These are phyloP conservation scores for Oscheius myriophilus DNA, from an alignment of 2,888 invertebrate genomes.

Conservation along the genomic window DNA sequence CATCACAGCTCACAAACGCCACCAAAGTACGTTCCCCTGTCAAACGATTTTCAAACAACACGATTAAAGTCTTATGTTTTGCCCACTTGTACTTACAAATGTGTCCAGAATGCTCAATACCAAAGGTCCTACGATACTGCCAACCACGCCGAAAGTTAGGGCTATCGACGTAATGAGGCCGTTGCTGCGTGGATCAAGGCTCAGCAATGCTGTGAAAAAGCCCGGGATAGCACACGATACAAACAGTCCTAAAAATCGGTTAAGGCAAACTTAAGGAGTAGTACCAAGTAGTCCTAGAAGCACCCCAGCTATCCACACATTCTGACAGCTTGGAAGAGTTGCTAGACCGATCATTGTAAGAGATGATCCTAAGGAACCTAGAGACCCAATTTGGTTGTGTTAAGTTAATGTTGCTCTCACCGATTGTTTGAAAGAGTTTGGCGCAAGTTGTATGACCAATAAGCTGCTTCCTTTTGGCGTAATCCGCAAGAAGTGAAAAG, in stretches of 20 bases:
- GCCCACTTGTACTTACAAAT: constrained; percentile 20
- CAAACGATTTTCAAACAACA: not conserved
- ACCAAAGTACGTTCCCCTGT: not conserved
- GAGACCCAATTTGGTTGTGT: not conserved
- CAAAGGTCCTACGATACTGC: constrained; percentile 36
- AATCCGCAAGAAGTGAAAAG: constrained; percentile 35
- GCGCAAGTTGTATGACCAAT: constrained; percentile 36
- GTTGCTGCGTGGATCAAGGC: constrained; percentile 40
- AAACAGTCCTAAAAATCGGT: constrained; percentile 35
- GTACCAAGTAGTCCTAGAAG: constrained; percentile 36
- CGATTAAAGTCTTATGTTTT: too few species aligned
- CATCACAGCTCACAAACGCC: not conserved
- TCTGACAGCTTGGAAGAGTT: constrained; percentile 40
- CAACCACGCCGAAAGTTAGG: constrained; percentile 34
- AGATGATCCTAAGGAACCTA: constrained; percentile 22
- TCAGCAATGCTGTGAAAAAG: constrained; percentile 48
- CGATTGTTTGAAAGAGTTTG: constrained; percentile 43
- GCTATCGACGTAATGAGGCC: constrained; percentile 36
- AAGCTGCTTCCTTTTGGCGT: constrained; percentile 30
- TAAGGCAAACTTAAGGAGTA: too few species aligned
- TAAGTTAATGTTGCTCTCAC: constrained; percentile 25
- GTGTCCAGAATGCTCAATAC: constrained; percentile 34
- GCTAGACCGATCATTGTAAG: constrained; percentile 36
- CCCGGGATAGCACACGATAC: constrained; percentile 46
- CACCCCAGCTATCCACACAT: constrained; percentile 34